These are phyloP conservation scores for Gymnoscopelus braueri DNA, from an alignment of 2,797 vertebrate species.

Conservation along the genomic window DNA sequence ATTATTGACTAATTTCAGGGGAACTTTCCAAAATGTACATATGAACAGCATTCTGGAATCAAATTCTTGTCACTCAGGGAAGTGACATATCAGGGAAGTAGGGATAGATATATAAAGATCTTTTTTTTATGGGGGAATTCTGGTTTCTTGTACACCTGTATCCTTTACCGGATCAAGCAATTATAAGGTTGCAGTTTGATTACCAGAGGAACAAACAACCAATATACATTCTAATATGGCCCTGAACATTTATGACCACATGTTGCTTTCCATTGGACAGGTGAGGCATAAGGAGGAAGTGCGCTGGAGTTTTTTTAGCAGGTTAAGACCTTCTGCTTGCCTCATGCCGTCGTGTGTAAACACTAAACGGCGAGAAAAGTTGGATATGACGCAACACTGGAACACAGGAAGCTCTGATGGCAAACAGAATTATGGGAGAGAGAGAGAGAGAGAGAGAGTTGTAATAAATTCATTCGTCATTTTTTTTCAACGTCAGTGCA, in stretches of 20 bases:
- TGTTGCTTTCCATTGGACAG: conserved; percentile 67
- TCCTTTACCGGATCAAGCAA: conserved; percentile 7
- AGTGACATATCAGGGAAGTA: too few species aligned
- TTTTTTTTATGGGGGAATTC: not conserved
- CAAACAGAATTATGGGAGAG: conserved; percentile 63
- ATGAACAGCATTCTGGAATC: too few species aligned
- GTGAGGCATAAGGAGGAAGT: conserved; percentile 45
- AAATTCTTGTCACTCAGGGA: too few species aligned
- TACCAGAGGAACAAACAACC: conserved; percentile 53
- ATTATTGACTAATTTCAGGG: too few species aligned
- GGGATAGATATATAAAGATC: too few species aligned
- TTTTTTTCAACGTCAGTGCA: conserved; percentile 56
- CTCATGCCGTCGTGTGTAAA: conserved; percentile 58
- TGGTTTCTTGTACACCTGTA: not conserved
- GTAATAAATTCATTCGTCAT: conserved; percentile 71
- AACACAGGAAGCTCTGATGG: conserved; percentile 49
- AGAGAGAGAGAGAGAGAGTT: conserved; percentile 24
- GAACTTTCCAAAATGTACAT: too few species aligned
- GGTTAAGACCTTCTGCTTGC: conserved; percentile 57
- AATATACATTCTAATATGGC: conserved; percentile 44
- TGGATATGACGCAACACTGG: conserved; percentile 66
- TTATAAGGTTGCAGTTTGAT: conserved; percentile 35
- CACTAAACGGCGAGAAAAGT: conserved; percentile 42
- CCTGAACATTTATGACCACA: conserved; percentile 54
- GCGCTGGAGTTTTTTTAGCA: conserved; percentile 40